Evolutionary conservation across 2,888 invertebrate genomes (phyloP).

Genomic region (Drosophila neotestacea): DNA sequence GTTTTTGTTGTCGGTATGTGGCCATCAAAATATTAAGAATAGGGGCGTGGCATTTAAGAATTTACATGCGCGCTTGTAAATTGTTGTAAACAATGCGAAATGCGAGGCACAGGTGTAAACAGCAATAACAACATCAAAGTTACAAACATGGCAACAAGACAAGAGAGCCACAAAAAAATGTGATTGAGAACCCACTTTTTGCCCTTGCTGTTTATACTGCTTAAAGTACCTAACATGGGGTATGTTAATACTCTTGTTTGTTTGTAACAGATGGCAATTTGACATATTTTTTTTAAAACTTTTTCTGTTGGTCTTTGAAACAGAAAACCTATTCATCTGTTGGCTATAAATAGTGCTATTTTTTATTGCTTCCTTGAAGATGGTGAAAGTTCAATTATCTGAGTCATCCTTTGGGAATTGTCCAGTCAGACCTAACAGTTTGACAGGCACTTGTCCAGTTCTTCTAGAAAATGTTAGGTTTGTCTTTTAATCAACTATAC

Average conservation of each 20-base stretch:
- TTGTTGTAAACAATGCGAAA: conserved; percentile 48
- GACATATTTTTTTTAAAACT: no score
- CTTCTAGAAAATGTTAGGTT: no score
- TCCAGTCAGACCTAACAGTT: conserved; percentile 65
- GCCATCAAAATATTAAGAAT: conserved; percentile 50
- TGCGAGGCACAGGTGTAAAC: conserved; percentile 65
- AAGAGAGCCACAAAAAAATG: conserved; percentile 24
- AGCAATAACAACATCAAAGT: conserved; percentile 41
- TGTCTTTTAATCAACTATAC: no score
- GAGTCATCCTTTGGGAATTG: conserved; percentile 31
- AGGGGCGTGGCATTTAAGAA: conserved; percentile 55
- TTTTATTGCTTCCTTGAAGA: conserved; percentile 25
- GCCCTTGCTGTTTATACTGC: conserved; percentile 49
- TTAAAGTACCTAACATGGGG: conserved; percentile 1
- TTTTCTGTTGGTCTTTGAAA: background rate
- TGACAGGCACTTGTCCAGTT: conserved; percentile 57
- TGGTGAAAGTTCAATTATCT: conserved; percentile 47
- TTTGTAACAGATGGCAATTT: background rate
- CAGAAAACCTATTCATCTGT: background rate
- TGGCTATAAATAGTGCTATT: conserved; percentile 13
- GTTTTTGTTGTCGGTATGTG: conserved; percentile 54
- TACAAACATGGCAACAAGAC: conserved; percentile 57
- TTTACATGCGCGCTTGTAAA: conserved; percentile 41
- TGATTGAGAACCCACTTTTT: conserved; percentile 47
- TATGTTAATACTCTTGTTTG: background rate